Conservation (phyloP, 2,888 invertebrate species). For the Oscheius onirici region DNA sequence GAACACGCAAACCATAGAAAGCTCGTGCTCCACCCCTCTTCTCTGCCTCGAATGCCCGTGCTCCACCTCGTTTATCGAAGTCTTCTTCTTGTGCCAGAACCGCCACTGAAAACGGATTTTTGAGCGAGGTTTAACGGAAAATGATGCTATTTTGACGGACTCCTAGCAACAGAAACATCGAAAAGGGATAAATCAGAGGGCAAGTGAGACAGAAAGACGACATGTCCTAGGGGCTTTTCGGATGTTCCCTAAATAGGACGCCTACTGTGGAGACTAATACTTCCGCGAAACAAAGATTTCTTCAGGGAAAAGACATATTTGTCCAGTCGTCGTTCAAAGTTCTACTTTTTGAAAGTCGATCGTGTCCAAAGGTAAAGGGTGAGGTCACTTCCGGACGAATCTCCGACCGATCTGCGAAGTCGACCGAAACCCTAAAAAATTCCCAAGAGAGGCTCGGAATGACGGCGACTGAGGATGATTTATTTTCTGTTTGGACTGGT, state of each 20-base stretch:
- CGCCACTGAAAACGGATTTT: constrained; percentile 3
- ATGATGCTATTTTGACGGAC: neutral
- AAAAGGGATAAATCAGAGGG: neutral
- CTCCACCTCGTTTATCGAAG: constrained; percentile 42
- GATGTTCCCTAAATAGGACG: too few species aligned
- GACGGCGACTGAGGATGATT: constrained; percentile 23
- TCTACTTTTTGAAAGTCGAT: too few species aligned
- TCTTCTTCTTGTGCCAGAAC: constrained; percentile 28
- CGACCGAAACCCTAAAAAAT: neutral
- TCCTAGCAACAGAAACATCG: constrained; percentile 4
- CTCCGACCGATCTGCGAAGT: too few species aligned
- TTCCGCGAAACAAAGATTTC: too few species aligned
- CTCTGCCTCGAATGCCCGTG: constrained; percentile 36
- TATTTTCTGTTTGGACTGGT: constrained; percentile 20
- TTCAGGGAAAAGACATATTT: too few species aligned
- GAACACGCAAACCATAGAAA: constrained; percentile 12
- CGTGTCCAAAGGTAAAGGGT: too few species aligned
- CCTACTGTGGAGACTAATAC: too few species aligned
- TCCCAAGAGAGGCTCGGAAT: neutral
- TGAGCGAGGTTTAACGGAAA: neutral
- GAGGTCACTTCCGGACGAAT: too few species aligned
- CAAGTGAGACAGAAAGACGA: too few species aligned
- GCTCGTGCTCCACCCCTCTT: constrained; percentile 35
- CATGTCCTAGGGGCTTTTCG: too few species aligned
- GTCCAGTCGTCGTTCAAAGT: too few species aligned